phyloP scores from a whole-genome alignment of 1,140 invertebrate species.

The Eciton burchellii region DNA sequence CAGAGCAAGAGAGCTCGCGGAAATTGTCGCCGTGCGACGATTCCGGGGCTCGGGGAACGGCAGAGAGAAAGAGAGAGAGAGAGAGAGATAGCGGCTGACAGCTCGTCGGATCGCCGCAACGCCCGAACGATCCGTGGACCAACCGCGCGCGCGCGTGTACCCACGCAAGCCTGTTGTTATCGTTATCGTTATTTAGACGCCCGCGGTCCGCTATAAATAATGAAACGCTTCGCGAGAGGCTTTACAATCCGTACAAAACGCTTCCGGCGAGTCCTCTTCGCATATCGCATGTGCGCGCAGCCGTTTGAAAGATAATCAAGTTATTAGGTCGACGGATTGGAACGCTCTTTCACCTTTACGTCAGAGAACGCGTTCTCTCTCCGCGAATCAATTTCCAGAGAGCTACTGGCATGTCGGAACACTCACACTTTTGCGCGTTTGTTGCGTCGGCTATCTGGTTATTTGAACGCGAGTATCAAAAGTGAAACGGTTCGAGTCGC shows the following conservation, averaged over 20 bases:
- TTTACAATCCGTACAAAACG: not conserved
- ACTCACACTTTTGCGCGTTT: not conserved
- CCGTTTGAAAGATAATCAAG: not conserved
- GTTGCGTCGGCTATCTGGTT: not conserved
- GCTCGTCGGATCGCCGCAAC: constrained; percentile 21
- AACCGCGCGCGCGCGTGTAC: not conserved
- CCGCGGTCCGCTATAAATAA: constrained; percentile 11
- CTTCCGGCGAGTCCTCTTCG: not conserved
- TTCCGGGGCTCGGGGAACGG: not conserved
- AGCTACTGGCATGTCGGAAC: not conserved
- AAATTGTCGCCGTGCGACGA: constrained; percentile 47
- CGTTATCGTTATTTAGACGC: constrained; percentile 41
- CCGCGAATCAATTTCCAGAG: constrained; percentile 11
- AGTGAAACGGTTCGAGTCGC: not conserved
- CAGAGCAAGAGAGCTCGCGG: constrained; percentile 27
- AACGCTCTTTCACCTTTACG: constrained; percentile 20
- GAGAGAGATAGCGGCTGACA: not conserved
- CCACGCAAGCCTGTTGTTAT: not conserved
- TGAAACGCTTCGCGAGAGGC: constrained; percentile 1
- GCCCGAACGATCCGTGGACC: constrained; percentile 13
- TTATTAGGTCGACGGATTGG: constrained; percentile 29
- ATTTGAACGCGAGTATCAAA: not conserved
- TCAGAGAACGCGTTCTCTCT: not conserved
- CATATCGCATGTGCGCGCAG: not conserved
- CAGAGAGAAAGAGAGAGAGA: not conserved